Percentiles rank a stretch among this genome's conserved stretches.
Conservation (phyloP, 2,113 vertebrate species). For the Panurus biarmicus region DNA sequence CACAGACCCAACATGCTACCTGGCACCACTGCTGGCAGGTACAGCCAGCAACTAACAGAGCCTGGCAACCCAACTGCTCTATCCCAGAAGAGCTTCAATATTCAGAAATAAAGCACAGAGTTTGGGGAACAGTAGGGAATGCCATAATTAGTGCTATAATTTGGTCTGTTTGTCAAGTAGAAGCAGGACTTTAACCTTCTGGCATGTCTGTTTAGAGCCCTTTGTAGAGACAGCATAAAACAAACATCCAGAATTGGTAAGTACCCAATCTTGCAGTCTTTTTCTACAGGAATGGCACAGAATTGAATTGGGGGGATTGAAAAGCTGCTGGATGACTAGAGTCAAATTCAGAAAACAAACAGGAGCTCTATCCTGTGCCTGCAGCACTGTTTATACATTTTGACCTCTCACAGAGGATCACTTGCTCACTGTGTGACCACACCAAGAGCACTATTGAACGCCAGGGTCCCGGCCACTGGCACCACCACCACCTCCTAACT, state of each 20-base stretch:
- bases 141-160: background rate
- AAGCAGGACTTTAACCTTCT: background rate
- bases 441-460: background rate
- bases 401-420: background rate
- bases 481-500: background rate
- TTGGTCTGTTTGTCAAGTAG: background rate
- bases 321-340: background rate
- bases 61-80: background rate
- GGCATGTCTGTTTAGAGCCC: background rate
- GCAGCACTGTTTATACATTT: background rate
- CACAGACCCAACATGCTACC: background rate
- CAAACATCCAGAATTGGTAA: background rate
- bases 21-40: background rate
- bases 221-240: background rate
- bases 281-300: background rate
- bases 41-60: background rate
- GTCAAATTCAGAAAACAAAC: background rate
- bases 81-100: background rate
- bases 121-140: background rate
- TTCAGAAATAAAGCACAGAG: background rate
- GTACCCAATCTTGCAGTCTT: background rate
- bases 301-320: background rate
- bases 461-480: background rate
- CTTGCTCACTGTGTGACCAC: background rate
- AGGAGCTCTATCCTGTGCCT: background rate